phyloP scores from a whole-genome alignment of 2,113 vertebrate species.

The Saiga tatarica region DNA sequence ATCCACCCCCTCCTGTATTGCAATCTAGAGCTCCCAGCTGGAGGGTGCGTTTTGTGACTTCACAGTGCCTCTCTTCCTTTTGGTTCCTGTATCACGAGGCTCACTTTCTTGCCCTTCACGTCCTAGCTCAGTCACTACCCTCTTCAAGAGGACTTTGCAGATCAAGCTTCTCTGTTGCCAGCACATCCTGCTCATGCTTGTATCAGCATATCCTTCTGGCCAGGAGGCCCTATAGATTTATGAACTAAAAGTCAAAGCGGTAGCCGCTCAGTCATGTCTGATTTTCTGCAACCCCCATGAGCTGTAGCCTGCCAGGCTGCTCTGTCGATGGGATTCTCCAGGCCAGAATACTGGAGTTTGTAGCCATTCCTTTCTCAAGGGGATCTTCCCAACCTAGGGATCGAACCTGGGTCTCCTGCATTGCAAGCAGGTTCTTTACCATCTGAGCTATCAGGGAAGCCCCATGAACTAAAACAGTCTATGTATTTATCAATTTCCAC shows the following conservation, averaged over 20 bases:
- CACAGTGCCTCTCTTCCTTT: neutral
- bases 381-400: neutral
- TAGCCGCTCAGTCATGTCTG: accelerated
- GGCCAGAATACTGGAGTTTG: neutral
- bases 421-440: neutral
- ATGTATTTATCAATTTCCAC: neutral
- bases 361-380: neutral
- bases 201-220: neutral
- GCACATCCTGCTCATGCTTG: neutral
- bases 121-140: neutral
- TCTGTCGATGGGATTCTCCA: neutral
- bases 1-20: neutral
- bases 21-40: neutral
- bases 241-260: neutral
- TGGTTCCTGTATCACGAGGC: neutral
- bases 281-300: neutral
- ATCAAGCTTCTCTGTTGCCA: neutral
- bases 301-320: neutral
- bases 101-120: neutral
- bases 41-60: no score
- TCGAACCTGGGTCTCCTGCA: neutral
- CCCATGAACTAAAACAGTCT: neutral
- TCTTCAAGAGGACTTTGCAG: neutral
- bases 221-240: no score
- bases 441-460: neutral